These are phyloP conservation scores for Drosophila baimaii DNA, from an alignment of 1,140 invertebrate species.

Conservation along the genomic window DNA sequence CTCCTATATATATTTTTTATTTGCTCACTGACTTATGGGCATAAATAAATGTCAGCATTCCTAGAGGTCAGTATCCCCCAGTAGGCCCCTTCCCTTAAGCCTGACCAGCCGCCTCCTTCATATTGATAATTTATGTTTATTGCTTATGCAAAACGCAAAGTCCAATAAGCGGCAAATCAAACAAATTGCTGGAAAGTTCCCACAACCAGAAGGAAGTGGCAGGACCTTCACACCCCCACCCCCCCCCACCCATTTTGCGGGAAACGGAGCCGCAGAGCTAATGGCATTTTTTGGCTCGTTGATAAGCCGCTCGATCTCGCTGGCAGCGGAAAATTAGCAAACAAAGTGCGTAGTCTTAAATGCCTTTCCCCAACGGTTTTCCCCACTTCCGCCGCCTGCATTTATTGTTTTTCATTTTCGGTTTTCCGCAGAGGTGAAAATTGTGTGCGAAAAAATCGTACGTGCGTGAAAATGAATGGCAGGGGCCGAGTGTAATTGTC, in stretches of 20 bases:
- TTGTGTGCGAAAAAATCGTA: slow-evolving; percentile 80
- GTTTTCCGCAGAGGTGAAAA: slow-evolving; percentile 68
- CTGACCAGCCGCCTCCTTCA: slow-evolving; percentile 20
- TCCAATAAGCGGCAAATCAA: slow-evolving; percentile 79
- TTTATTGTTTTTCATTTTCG: slow-evolving; percentile 37
- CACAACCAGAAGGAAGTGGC: slow-evolving; percentile 15
- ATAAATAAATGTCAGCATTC: slow-evolving; percentile 71
- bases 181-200: slow-evolving; percentile 75
- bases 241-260: slow-evolving; percentile 31
- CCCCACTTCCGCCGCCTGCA: slow-evolving; percentile 12
- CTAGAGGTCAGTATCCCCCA: slow-evolving; percentile 6
- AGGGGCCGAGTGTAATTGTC: slow-evolving; percentile 74
- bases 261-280: slow-evolving; percentile 35
- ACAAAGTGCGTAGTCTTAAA: slow-evolving; percentile 79
- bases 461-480: slow-evolving; percentile 78
- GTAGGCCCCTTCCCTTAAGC: neutral
- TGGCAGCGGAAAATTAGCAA: slow-evolving; percentile 65
- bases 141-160: slow-evolving; percentile 78
- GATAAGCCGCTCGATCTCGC: slow-evolving; percentile 60
- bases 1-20: neutral
- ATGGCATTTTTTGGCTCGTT: slow-evolving; percentile 66
- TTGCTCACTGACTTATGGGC: slow-evolving; percentile 61
- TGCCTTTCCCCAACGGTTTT: slow-evolving; percentile 57
- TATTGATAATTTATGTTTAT: slow-evolving; percentile 79
- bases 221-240: too few relatives aligned